Percentiles rank a stretch among this genome's conserved stretches.
These are phyloP conservation scores for Marcusenius ussheri DNA, from an alignment of 2,113 vertebrate genomes.

Conservation along the genomic window DNA sequence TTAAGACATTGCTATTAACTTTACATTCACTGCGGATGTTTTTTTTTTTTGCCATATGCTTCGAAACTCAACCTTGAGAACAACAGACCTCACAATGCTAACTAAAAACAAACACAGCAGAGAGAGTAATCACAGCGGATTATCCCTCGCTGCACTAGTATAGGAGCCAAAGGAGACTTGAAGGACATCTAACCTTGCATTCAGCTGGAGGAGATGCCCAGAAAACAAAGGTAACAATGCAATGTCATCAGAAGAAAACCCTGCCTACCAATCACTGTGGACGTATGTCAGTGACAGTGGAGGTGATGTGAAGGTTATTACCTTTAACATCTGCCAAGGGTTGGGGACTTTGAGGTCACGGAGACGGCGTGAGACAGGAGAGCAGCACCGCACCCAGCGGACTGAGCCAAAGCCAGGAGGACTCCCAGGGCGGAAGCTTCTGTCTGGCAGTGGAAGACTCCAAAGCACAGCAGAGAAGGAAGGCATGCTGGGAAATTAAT, in stretches of 20 bases:
- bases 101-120: neutral
- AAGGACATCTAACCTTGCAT: neutral
- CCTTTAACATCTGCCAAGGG: neutral
- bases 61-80: neutral
- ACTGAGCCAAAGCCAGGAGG: neutral
- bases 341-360: neutral
- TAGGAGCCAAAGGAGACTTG: neutral
- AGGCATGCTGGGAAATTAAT: slow-evolving; percentile 17
- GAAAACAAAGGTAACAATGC: neutral
- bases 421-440: neutral
- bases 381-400: neutral
- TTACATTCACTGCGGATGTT: neutral
- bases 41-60: neutral
- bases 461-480: neutral
- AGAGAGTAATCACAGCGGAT: neutral
- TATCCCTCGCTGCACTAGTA: neutral
- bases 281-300: neutral
- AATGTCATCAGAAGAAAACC: neutral
- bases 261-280: neutral
- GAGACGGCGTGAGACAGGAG: neutral
- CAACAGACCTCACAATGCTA: neutral
- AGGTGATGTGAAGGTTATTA: neutral
- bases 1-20: neutral
- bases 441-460: neutral
- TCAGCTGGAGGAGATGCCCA: neutral